phyloP scores from a whole-genome alignment of 2,888 invertebrate genomes.

The Therioaphis trifolii region DNA sequence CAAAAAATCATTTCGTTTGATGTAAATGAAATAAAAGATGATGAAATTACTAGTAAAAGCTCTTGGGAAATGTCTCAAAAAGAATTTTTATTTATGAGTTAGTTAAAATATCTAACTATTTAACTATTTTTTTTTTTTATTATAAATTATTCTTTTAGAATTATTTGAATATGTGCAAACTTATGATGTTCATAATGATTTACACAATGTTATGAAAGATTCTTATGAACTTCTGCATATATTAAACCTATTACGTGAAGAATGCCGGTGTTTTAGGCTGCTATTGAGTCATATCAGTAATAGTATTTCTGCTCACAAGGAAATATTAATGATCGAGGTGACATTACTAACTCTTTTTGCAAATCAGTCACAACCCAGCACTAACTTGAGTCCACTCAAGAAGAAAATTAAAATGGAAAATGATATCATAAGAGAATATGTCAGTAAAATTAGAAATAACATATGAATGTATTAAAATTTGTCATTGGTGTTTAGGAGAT shows the following conservation, averaged over 20 bases:
- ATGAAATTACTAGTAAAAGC: constrained; percentile 54
- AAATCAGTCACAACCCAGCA: constrained; percentile 41
- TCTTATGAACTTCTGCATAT: constrained; percentile 72
- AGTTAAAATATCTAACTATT: neutral
- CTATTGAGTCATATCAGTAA: constrained; percentile 70
- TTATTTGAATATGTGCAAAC: constrained; percentile 53
- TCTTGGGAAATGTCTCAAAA: constrained; percentile 63
- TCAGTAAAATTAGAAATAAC: constrained; percentile 16
- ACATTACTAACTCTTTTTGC: constrained; percentile 61
- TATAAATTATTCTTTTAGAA: constrained; percentile 21
- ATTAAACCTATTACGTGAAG: constrained; percentile 75
- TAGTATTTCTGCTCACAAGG: constrained; percentile 74
- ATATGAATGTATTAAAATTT: neutral
- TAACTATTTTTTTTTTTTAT: neutral
- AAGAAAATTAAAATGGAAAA: constrained; percentile 68
- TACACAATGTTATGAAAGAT: constrained; percentile 68
- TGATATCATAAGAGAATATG: constrained; percentile 36
- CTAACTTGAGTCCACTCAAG: constrained; percentile 64
- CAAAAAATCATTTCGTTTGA: constrained; percentile 67
- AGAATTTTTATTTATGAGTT: constrained; percentile 61
- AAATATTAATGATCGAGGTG: constrained; percentile 78
- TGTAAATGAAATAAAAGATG: constrained; percentile 17
- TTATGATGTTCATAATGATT: constrained; percentile 33
- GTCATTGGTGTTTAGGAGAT: constrained; percentile 22
- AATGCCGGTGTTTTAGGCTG: constrained; percentile 72